Base-by-base conservation (phyloP, 2,888 invertebrate genomes). In the Apocheima hispidaria region DNA sequence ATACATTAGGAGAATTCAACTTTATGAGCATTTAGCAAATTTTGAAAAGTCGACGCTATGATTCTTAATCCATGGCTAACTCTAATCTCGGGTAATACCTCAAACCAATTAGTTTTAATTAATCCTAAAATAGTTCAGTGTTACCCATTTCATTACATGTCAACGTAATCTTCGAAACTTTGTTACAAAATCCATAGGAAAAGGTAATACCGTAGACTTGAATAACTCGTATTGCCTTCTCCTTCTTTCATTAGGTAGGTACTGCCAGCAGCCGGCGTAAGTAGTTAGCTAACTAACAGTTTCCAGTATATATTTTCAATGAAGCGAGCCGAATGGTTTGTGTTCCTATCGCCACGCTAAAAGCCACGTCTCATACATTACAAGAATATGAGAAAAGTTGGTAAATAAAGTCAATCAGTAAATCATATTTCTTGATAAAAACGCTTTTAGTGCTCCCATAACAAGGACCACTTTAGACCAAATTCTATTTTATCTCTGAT, bases 401-500 rank as follows among this genome's bases (percentile, higher is more conserved):
- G 16, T 28, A 33, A 48, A 48, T 20, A 20, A 26, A 33, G 4
- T n/a, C n/a, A 30, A 46, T 28, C 14, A n/a, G 2, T 26, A 14
- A 21, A 30, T 30, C 16, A 14, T 30, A 46, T n/a, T 18, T 20
- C 12, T 30, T 46, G 9, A 21, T 35, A 49, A 21, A 35, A 26
- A 23, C 2, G 30, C 9, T 23, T 23, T 43, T 50, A 44, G 7
- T 0, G 9, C 4, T 0, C 9, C 6, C 5, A n/a, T 9, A 30
- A 52, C 52, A 58, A 46, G 38, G 44, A 35, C 7, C n/a, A 38
- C 28, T 52, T 52, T 46, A 9, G 4, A 2, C 18, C 18, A 41
- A 9, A 54, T 33, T 10, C 18, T 5, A n/a, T n/a, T n/a, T 44
- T 58, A 52, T 59, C 52, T 41, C 4, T 48, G n/a, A 26, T 36